Base-by-base conservation (phyloP, 2,113 vertebrate genomes). In the Hiodon alosoides region DNA sequence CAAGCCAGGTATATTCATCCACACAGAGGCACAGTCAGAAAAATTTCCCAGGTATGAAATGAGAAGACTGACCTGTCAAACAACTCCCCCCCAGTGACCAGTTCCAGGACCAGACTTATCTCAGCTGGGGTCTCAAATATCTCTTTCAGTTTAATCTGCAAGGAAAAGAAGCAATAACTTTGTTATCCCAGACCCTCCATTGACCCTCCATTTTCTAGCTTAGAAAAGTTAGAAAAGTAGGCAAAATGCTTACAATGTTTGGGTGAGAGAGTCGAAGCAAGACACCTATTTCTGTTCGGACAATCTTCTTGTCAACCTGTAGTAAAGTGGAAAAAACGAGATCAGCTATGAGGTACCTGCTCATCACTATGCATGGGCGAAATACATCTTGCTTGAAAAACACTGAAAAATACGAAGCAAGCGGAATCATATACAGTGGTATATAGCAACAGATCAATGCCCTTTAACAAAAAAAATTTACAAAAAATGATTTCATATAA, bases 241-340 rank as follows among this genome's bases (percentile, higher is more conserved):
- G 53, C 11, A 53, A 60, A 70, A 64, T 16, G 77, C 94, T 94
- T 93, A 95, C 94, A 80, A 95, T 95, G 78, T 95, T 95, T 69
- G 94, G 94, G 85, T 95, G 94, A 0, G 94, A 95, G 77, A 95
- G 94, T 54, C 94, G 92, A 80, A 95, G 91, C 61, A 95, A 87
- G 76, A 95, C 93, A 79, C 94, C 94, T 75, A 95, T 95, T 84
- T 95, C 94, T 7, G 94, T 95, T 76, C 94, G 90, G 51, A 95
- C 90, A 62, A 95, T 95, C 87, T 95, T 95, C 88, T 95, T 95
- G 89, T 95, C 94, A 85, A 95, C 91, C 94, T 95, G 79, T 83
- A 82, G 87, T 67, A 17, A 16, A 83, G 16, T 79, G 58, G 53
- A 48, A 69, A 81, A 62, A 6, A 4, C 10, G 62, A 59, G 46